Percentiles rank a stretch among this genome's conserved stretches.
These are phyloP conservation scores for Melanophora roralis DNA, from an alignment of 2,888 invertebrate genomes.

Conservation along the genomic window DNA sequence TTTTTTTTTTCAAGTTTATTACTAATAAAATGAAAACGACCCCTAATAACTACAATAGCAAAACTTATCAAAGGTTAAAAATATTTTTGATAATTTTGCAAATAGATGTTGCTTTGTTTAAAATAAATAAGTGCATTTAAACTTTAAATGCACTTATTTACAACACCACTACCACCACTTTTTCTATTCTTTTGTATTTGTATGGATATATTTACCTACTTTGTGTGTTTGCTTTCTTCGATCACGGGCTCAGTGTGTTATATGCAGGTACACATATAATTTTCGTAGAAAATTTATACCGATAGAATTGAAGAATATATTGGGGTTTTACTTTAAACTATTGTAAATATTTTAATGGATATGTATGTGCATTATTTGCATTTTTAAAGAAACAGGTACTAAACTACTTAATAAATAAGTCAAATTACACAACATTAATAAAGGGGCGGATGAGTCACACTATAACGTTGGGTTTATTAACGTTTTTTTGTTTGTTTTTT, in stretches of 20 bases:
- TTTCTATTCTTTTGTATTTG: background rate
- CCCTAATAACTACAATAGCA: slow-evolving; percentile 29
- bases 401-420: background rate
- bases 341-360: no score
- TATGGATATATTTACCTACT: background rate
- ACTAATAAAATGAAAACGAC: slow-evolving; percentile 45
- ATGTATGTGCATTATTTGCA: no score
- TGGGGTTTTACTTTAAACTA: no score
- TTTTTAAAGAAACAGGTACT: background rate
- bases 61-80: slow-evolving; percentile 16
- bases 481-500: no score
- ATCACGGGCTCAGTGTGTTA: no score
- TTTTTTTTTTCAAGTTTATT: slow-evolving; percentile 48
- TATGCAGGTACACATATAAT: no score
- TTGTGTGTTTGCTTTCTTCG: background rate
- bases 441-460: slow-evolving; percentile 75
- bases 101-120: background rate
- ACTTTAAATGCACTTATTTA: background rate
- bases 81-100: slow-evolving; percentile 21
- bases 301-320: no score
- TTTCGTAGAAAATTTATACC: no score
- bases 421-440: slow-evolving; percentile 24
- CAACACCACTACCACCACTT: background rate
- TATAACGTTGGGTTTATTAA: no score
- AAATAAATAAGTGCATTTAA: no score